Base-by-base conservation (phyloP, 2,113 vertebrate genomes). In the Dolichotis patagonum region DNA sequence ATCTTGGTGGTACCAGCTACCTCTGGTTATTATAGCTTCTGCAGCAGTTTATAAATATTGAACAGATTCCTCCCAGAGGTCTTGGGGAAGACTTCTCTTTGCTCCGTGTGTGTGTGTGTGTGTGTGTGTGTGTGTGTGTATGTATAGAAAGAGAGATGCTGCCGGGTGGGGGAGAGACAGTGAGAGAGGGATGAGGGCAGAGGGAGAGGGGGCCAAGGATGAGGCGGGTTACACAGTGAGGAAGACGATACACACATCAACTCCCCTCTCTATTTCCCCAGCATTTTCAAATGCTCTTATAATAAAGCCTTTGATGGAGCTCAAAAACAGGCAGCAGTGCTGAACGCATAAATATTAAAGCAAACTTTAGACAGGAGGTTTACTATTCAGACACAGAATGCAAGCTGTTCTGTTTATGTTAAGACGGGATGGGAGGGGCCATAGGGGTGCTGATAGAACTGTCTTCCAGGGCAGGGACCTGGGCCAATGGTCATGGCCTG, bases 261-360 rank as follows among this genome's bases (percentile, higher is more conserved):
- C 95, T 54, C 93, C 90, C 97, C 96, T 87, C 96, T 95, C 77
- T 85, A 77, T 93, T 65, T 94, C 91, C 91, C 96, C 95, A 20
- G 95, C 92, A 88, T 92, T 98, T 96, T 97, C 96, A 96, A 92
- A 93, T 58, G 94, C 91, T 97, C 91, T 91, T 96, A 58, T 75
- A 96, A 98, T 81, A 96, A 96, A 97, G 97, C 94, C 97, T 98
- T 98, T 98, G 98, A 97, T 98, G 97, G 94, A 96, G 95, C 96
- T 98, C 96, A 84, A 54, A 88, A 96, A 94, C 69, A 28, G 73
- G 98, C 95, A 98, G 98, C 91, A 77, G 97, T 91, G 96, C 96
- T 94, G 96, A 98, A 98, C 1, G 0, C 97, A 98, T 98, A 97
- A 98, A 98, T 98, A 98, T 98, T 98, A 98, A 98, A 98, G 98